Evolutionary conservation across 2,113 vertebrate species (phyloP).

Genomic region (Mugil cephalus): DNA sequence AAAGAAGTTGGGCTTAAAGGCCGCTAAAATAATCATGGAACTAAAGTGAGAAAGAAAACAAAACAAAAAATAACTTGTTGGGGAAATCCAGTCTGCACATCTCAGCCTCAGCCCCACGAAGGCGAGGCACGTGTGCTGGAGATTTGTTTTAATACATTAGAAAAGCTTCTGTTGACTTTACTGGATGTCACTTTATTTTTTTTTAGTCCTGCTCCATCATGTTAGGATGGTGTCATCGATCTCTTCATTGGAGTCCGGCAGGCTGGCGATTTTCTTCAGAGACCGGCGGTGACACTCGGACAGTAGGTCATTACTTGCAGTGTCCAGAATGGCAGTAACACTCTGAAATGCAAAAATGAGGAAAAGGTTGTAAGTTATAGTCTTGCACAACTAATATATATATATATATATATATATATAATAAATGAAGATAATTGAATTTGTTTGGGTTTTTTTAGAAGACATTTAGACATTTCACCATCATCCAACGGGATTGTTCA

Average conservation of each 20-base stretch:
- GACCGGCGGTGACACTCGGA: slow-evolving; percentile 92
- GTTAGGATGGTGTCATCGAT: slow-evolving; percentile 98
- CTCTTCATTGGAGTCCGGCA: slow-evolving; percentile 92
- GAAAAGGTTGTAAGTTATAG: neutral
- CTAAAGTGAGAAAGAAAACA: slow-evolving; percentile 11
- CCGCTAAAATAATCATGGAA: slow-evolving; percentile 56
- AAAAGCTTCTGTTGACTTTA: slow-evolving; percentile 33
- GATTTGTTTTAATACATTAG: slow-evolving; percentile 29
- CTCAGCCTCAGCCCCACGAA: slow-evolving; percentile 37
- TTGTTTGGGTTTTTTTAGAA: too few species aligned
- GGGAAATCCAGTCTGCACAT: slow-evolving; percentile 25
- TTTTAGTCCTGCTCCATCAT: slow-evolving; percentile 81
- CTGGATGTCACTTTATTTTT: slow-evolving; percentile 14
- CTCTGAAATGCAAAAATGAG: slow-evolving; percentile 75
- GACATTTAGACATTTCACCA: too few species aligned
- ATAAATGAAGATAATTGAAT: too few species aligned
- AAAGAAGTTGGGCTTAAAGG: slow-evolving; percentile 41
- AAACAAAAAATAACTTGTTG: neutral
- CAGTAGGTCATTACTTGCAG: slow-evolving; percentile 93
- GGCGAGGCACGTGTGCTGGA: slow-evolving; percentile 39
- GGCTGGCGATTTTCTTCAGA: slow-evolving; percentile 92
- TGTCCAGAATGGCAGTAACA: slow-evolving; percentile 91
- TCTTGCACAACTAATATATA: too few species aligned
- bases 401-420: too few species aligned
- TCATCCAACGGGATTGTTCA: too few species aligned